Base-by-base conservation (phyloP, 2,797 vertebrate genomes). In the Lepilemur septentrionalis region DNA sequence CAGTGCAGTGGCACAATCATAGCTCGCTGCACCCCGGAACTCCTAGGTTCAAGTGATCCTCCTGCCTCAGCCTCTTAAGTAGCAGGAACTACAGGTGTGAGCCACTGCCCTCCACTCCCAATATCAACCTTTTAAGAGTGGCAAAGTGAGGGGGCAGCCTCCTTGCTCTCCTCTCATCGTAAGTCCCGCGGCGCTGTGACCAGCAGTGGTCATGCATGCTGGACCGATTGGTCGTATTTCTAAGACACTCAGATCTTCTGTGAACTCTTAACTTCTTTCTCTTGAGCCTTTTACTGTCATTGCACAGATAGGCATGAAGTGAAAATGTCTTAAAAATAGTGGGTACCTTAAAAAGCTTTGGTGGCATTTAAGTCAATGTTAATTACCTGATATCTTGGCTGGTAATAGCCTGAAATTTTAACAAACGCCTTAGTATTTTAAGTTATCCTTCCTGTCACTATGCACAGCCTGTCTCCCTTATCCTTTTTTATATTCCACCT, bases 401-500 rank as follows among this genome's bases (percentile, higher is more conserved):
- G 50, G n/a, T 72, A 67, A 46, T 48, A 81, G 81, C 70, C 23
- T 78, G 28, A 82, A 94, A 69, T 93, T 91, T 96, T 93, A 92
- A 67, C 69, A 72, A 30, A 89, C 11, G 30, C 52, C 65, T 23
- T 52, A 69, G 10, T 86, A 55, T 87, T 93, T 94, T 82, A 50
- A 83, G 41, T 76, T 76, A 23, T 35, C 30, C 22, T 96, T 93
- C 69, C 41, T 70, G 67, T 83, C 30, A 10, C 48, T 78, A 4
- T 55, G 65, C 18, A 35, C 41, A 92, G 46, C 61, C 85, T 50
- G 35, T 73, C 85, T 95, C 30, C 89, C 52, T 84, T 48, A 23
- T 63, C 63, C 67, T 79, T 93, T 94, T 89, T 97, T 69, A 50
- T 93, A 97, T 92, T 90, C 89, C 25, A 63, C 91, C 57, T 87